Evolutionary conservation across 2,113 vertebrate genomes (phyloP), one percentile per base, ranked within the genome.

Genomic region (Catharus minimus): DNA sequence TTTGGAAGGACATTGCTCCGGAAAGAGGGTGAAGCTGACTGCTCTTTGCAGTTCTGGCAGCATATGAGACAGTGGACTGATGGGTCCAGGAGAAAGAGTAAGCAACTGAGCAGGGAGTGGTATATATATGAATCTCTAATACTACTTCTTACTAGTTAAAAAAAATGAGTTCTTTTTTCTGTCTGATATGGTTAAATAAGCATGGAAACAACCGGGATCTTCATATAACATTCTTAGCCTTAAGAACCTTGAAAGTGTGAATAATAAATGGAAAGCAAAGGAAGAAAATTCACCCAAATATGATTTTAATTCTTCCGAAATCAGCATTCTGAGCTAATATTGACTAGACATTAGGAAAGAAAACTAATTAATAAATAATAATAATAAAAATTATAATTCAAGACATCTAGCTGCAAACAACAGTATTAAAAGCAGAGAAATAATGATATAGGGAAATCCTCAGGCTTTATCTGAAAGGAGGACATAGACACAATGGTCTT

Each of bases 1-100:
- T 78, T 64, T 3, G 0, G 4, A 8, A 73, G 24, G 33, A 38
- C 9, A 15, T 47, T 4, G 1, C 22, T 78, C 4, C 23, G 64
- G 22, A n/a, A 49, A 52, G 15, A 44, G 36, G 4, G 28, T 78
- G 30, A 86, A 41, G 18, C 9, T 77, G 26, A 17, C 9, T 43
- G 12, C 8, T 50, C 27, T 52, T 53, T 16, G 15, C 20, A 55
- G 22, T 79, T 71, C 36, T 66, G 55, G 39, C 33, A 67, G 9
- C 0, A 0, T 3, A 56, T 13, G 36, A 73, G 46, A 32, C 5
- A 53, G 9, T 6, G 38, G 17, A 65, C 10, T 55, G 24, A 33
- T 55, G 0, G 0, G 5, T 52, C 24, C 17, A 67, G 30, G 7
- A 77, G 36, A 67, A 90, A 60, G 10, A 62, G 32, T 9, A 67